Base-by-base conservation (phyloP, 2,888 invertebrate genomes). In the Lacanobia wlatinum region DNA sequence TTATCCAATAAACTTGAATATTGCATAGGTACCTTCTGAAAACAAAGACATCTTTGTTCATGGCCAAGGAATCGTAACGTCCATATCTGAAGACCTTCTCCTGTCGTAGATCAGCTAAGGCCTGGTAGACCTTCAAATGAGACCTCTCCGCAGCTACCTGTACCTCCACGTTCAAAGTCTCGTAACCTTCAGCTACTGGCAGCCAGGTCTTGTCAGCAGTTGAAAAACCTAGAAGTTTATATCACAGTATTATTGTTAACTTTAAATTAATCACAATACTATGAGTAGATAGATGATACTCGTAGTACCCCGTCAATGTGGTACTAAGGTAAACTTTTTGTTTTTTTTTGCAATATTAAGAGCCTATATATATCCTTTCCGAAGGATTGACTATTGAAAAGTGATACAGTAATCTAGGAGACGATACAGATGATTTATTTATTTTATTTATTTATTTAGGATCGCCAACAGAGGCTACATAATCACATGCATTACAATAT, bases 151-250 rank as follows among this genome's bases (percentile, higher is more conserved):
- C 91, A 9, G 88, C 85, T 71, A 89, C 94, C 88, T 98, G 97
- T 0, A 88, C 94, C 76, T 95, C 95, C 0, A 97, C 96, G 86
- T 98, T 98, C 43, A 97, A 87, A 0, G 88, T 93, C 80, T 93
- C 92, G 86, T 97, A 98, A 78, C 97, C 97, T 0, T 96, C 92
- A 64, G 97, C 96, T 0, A 98, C 96, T 2, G 98, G 98, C 14
- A 98, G 89, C 98, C 98, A 98, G 0, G 98, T 97, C 5, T 90
- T 92, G 0, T 92, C 93, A 12, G 91, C 95, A 0, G 91, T 94
- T 0, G 97, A 97, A 87, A 98, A 98, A 16, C 97, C 97, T 59
- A 16, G 34, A 56, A 55, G 1, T 8, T 48, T 18, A 18, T 48
- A 48, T 48, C 1, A 48, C 16, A 16, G 34, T n/a, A 34, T 9